Evolutionary conservation across 2,113 vertebrate species (phyloP), one percentile per base, ranked within the genome.

Genomic region (Cololabis saira): DNA sequence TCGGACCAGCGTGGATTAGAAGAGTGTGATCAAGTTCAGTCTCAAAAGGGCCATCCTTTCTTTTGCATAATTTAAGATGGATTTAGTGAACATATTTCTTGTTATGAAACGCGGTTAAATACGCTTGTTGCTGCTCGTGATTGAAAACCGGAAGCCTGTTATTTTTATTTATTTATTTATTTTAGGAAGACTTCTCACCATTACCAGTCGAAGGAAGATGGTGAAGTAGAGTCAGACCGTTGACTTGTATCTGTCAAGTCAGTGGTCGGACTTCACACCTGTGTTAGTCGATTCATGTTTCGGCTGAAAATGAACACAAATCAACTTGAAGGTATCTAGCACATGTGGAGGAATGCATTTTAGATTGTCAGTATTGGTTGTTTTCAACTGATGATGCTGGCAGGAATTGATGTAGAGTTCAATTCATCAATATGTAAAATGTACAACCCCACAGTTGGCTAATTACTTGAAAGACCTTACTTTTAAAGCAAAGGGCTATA

Each of bases 1-100:
- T 76, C 80, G 65, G 76, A 60, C 61, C 22, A 48, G 41, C 30
- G 73, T 86, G 80, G 81, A 90, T 89, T 85, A 87, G 76, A 85
- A 88, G 82, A 60, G 52, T 86, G 76, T 89, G 55, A 88, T 85
- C 82, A 86, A 70, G 78, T 87, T 75, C 73, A 82, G 42, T 82
- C 70, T 90, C 85, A 78, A 80, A 82, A 74, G 64, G 51, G 50
- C 51, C 63, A 13, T 19, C 3, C 18, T 50, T 56, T 37, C 53
- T 60, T 77, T 77, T 74, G 78, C 79, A 69, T 81, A 71, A 73
- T 76, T 60, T 73, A 67, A 61, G n/a, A 52, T 41, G 47, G 41
- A 24, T 41, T 22, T 70, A 71, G 84, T 77, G 74, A 77, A 69
- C 78, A 61, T 61, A 61, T 49, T 54, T 37, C 48, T 51, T 81